Conservation (phyloP, 2,797 vertebrate species). For the Oreortyx pictus region DNA sequence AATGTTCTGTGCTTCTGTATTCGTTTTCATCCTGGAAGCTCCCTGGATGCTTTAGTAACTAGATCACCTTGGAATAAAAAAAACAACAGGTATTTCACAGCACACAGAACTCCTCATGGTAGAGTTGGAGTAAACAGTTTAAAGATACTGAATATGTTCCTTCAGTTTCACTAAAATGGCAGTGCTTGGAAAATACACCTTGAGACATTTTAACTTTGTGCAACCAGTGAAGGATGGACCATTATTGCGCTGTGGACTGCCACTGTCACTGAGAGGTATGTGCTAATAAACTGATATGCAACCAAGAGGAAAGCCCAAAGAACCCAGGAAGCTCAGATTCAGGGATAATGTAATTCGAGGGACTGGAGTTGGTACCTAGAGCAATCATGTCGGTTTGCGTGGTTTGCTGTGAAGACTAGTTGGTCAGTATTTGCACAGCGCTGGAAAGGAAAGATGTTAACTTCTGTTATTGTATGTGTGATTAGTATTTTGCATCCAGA, state of each 20-base stretch:
- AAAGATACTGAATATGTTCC: background rate
- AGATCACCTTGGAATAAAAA: conserved; percentile 17
- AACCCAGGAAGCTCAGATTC: background rate
- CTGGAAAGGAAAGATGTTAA: background rate
- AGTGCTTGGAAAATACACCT: background rate
- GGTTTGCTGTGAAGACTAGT: background rate
- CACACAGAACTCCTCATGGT: background rate
- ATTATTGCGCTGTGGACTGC: background rate
- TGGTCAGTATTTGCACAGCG: background rate
- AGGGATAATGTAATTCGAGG: fast-evolving
- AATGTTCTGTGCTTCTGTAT: conserved; percentile 9
- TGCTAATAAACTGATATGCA: background rate
- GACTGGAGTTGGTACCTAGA: background rate
- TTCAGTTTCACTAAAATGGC: background rate
- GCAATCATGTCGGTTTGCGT: background rate
- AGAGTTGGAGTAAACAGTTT: background rate
- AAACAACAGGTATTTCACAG: background rate
- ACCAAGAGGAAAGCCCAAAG: background rate
- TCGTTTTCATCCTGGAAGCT: conserved; percentile 5
- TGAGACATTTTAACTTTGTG: background rate
- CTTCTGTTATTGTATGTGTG: background rate
- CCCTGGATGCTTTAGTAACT: conserved; percentile 14
- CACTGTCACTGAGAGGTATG: background rate
- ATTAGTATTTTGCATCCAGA: background rate
- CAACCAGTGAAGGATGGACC: background rate